phyloP scores from a whole-genome alignment of 2,797 vertebrate genomes.

The Dipus sagitta region DNA sequence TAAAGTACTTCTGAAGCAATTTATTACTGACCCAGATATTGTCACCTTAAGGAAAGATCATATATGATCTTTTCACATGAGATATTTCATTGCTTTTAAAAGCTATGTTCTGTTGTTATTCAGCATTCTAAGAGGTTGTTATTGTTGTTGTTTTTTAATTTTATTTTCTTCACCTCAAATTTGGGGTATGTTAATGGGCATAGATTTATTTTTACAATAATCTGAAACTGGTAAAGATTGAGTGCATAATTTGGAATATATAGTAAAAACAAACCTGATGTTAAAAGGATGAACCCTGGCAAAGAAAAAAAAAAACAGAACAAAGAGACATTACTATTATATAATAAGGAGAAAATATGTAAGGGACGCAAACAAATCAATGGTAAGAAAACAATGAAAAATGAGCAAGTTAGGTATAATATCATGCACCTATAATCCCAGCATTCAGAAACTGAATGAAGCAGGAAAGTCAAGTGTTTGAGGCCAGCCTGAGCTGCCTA shows the following conservation, averaged over 20 bases:
- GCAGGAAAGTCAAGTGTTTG: no score
- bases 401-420: neutral
- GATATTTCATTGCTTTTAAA: constrained; percentile 24
- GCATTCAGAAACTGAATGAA: no score
- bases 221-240: constrained; percentile 2
- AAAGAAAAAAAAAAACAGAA: neutral
- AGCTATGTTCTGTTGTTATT: neutral
- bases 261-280: neutral
- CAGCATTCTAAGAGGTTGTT: no score
- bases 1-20: neutral
- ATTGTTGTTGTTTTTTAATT: neutral
- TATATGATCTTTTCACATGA: neutral
- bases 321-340: neutral
- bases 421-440: no score
- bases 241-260: neutral
- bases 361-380: neutral
- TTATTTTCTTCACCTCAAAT: constrained; percentile 27
- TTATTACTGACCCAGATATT: neutral
- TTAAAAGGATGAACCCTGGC: neutral
- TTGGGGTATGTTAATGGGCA: neutral
- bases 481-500: no score
- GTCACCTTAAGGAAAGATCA: neutral
- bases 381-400: neutral
- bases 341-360: neutral
- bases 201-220: neutral